These are phyloP conservation scores for Pseudopipra pipra DNA, from an alignment of 2,113 vertebrate genomes.

Conservation along the genomic window DNA sequence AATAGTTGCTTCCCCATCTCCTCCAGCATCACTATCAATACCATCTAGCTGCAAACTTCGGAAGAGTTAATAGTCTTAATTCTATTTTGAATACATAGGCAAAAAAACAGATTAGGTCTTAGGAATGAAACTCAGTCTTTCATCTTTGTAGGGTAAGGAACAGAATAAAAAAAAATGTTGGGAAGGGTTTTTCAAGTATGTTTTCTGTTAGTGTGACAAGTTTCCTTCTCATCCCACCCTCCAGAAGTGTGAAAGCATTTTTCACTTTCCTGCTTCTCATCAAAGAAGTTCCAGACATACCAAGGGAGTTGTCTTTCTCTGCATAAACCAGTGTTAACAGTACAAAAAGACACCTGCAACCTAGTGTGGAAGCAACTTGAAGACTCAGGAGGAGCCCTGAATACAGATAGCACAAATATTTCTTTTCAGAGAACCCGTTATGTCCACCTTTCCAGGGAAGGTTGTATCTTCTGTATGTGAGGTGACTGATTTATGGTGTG, in stretches of 20 bases:
- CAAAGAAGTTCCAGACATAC: background rate
- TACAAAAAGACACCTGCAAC: background rate
- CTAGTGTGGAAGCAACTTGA: background rate
- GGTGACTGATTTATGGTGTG: background rate
- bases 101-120: background rate
- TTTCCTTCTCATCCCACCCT: background rate
- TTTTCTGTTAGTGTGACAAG: background rate
- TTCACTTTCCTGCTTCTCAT: background rate
- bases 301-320: background rate
- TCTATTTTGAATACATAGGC: background rate
- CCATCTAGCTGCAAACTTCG: background rate
- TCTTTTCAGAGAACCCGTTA: background rate
- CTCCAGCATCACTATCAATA: background rate
- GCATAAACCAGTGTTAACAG: background rate
- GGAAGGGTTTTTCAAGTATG: background rate
- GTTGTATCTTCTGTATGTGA: background rate
- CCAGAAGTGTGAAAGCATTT: background rate
- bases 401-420: background rate
- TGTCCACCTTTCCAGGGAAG: background rate
- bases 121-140: conserved; percentile 2
- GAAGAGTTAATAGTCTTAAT: background rate
- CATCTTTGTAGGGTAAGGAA: background rate
- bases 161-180: background rate
- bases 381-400: background rate
- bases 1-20: background rate